Percentiles rank a stretch among this genome's conserved stretches.
phyloP scores from a whole-genome alignment of 2,797 vertebrate genomes.

The Anas georgica region DNA sequence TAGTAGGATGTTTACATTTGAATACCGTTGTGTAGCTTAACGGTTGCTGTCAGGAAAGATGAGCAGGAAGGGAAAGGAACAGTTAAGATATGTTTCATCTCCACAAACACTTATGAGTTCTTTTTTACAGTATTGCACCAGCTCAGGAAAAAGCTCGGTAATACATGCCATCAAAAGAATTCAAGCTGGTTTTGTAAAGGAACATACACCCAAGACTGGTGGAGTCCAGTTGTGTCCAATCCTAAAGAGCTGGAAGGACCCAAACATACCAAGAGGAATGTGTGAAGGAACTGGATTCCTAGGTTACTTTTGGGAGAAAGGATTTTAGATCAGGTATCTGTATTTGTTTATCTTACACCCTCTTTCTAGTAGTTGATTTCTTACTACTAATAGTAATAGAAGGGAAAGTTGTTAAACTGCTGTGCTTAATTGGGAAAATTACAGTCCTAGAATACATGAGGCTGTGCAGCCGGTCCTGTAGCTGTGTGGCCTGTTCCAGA shows the following conservation, averaged over 20 bases:
- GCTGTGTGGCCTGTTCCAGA: neutral
- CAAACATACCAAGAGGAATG: neutral
- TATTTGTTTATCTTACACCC: neutral
- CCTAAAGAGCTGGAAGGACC: neutral
- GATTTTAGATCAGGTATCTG: neutral
- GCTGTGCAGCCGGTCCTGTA: neutral
- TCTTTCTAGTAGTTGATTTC: neutral
- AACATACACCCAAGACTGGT: neutral
- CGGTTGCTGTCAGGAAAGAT: neutral
- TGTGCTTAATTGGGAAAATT: neutral
- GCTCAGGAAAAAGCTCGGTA: neutral
- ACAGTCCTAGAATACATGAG: fast-evolving
- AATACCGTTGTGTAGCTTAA: neutral
- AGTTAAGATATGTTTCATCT: slow-evolving; percentile 33
- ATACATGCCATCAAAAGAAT: neutral
- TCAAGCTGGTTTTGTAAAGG: neutral
- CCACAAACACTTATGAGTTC: neutral
- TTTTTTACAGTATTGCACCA: neutral
- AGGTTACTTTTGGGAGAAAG: neutral
- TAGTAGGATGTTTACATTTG: slow-evolving; percentile 25
- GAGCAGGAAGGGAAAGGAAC: slow-evolving; percentile 25
- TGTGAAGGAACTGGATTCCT: neutral
- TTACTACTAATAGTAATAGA: neutral
- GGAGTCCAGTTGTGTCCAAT: neutral
- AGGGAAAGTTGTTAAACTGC: neutral